Conservation (phyloP, 92 coral and sea anemone genomes). For the Paragorgia papillata region DNA sequence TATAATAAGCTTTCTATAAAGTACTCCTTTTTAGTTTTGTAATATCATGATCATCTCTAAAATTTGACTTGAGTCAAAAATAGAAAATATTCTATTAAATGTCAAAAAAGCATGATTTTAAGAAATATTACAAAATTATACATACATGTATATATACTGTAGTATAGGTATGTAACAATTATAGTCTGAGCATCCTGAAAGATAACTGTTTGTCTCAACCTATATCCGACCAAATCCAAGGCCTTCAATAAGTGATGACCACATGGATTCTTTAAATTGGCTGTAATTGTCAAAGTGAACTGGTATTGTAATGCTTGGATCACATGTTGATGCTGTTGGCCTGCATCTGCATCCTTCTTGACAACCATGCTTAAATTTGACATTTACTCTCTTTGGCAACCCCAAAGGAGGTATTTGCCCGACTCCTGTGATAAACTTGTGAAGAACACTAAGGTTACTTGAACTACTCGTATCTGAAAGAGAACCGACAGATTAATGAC, state of each 20-base stretch:
- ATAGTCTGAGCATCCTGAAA: no score
- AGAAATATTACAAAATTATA: no score
- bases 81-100: no score
- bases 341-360: no score
- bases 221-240: constrained; percentile 53
- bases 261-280: constrained; percentile 47
- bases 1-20: no score
- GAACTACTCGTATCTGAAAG: constrained; percentile 20
- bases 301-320: constrained; percentile 48
- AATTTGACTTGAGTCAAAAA: no score
- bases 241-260: constrained; percentile 54
- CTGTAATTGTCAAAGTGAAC: constrained; percentile 40
- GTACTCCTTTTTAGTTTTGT: no score
- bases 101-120: no score
- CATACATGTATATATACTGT: no score
- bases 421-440: constrained; percentile 55
- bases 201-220: neutral
- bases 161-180: no score
- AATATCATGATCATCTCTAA: no score
- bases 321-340: constrained; percentile 66
- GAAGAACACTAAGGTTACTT: neutral
- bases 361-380: constrained; percentile 52
- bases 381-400: constrained; percentile 38
- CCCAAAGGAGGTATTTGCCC: constrained; percentile 54
- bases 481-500: neutral